Base-by-base conservation (phyloP, 2,113 vertebrate genomes). In the Malaclemys terrapin region DNA sequence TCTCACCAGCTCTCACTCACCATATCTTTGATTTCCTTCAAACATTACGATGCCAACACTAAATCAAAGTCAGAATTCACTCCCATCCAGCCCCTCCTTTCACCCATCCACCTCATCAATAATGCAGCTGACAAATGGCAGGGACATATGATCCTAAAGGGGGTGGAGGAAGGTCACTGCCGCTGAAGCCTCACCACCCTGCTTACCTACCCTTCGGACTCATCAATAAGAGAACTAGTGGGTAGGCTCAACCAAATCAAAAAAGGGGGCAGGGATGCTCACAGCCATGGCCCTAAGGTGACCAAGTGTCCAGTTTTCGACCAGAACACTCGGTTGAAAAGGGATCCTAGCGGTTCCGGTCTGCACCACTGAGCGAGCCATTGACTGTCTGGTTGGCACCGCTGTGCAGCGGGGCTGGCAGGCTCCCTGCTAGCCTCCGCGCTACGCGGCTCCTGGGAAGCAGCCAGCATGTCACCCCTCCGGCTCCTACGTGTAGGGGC, bases 1-100 rank as follows among this genome's bases (percentile, higher is more conserved):
- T 87, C 87, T 86, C 82, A 75, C 54, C 94, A 94, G 38, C 78
- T 93, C 90, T 91, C 94, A 87, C 86, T 93, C 82, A 57, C 79
- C 1, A 8, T 54, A 87, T 85, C 86, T 89, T 92, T 57, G 24
- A 96, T 93, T 95, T 94, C 86, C 95, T 90, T 94, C 85, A 96
- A 92, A 89, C 3, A 38, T 89, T 89, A 83, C 79, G 59, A 84
- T 19, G 87, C 5, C 54, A 62, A 79, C 0, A 0, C 62, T 93
- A 94, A 91, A 90, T n/a, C 13, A 27, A 89, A 86, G 89, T 85
- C 10, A 1, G 84, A 91, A 79, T 7, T 83, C 54, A 50, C 81
- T 84, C 91, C 5, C 14, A 24, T 4, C 25, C 14, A 42, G 13
- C 22, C 57, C 56, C 49, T 22, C 80, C 38, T 82, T 87, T 38